Base-by-base conservation (phyloP, 2,888 invertebrate species). In the Meta bourneti region DNA sequence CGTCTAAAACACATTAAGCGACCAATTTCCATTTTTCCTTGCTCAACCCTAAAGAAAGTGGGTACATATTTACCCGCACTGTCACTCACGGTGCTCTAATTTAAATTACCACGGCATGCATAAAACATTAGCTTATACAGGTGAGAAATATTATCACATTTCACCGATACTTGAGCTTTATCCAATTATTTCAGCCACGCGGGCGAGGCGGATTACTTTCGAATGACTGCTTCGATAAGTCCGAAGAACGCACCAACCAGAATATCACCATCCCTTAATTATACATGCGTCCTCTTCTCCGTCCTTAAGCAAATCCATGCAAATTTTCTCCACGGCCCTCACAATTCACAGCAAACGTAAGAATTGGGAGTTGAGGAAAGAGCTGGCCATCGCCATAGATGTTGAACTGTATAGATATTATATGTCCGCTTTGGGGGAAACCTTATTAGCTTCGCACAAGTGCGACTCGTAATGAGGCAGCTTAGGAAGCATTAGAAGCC, bases 391-490 rank as follows among this genome's bases (percentile, higher is more conserved):
- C 69, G 61, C 48, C 34, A 80, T 69, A 81, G 34, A 20, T 70
- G 34, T 81, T 34, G 9, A 48, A 49, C n/a, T 81, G n/a, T 81
- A 77, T 77, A 49, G 77, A 77, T 77, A 77, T 77, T 51, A 77
- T 77, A 49, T 19, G 51, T 8, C 7, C 49, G 70, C n/a, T 11
- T 48, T 9, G 49, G 49, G 52, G 51, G 72, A 78, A 71, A 49
- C 84, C 84, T 90, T 90, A 90, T 90, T 90, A 90, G 84, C 51
- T 48, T 61, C 54, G 72, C 54, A 74, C 89, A 82, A 89, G 83
- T 79, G 89, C 89, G 34, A 85, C 79, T 52, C 52, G 82, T 90
- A 90, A 90, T 90, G 90, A 90, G 79, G 51, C 72, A 84, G 90
- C 79, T 90, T 90, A 84, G 70, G 79, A 54, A 74, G 90, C 79